Base-by-base conservation (phyloP, 2,888 invertebrate species). In the Cenopis cana region DNA sequence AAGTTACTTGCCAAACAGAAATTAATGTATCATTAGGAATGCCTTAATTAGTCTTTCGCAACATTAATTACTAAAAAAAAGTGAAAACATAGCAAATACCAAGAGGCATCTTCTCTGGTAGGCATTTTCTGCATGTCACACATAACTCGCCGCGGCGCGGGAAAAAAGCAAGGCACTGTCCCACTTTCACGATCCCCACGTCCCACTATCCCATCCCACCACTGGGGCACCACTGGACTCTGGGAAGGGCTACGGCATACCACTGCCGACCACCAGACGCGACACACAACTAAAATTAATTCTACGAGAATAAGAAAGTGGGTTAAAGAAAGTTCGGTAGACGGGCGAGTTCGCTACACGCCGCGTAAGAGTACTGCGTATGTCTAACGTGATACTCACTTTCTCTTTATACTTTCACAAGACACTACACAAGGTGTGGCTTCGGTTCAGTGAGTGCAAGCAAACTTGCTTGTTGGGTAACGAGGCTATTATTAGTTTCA, bases 371-470 rank as follows among this genome's bases (percentile, higher is more conserved):
- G 79, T n/a, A 64, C 64, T 81, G 83, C 83, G 83, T 84, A 82
- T 79, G 81, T 85, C 86, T 89, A 87, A 86, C 85, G 79, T 89
- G 89, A 82, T 88, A 77, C 88, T 91, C 89, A 93, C 93, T 93
- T 93, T 93, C 93, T 93, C 92, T 92, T 91, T 85, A 81, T 89
- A 93, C 93, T 93, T 93, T 93, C 93, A 93, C 93, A 91, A 92
- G 87, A 83, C 85, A 33, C 33, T 33, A 77, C 76, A 74, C 76
- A 78, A 86, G 83, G 89, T 88, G 89, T 87, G 87, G 88, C 86
- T 82, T 83, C 86, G 91, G 91, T 90, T 92, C 90, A 89, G 79
- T 86, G 85, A 82, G 82, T 85, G 83, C 81, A 82, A 85, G 83
- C 81, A 82, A 85, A 77, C 76, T 78, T 74, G 75, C 74, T 77